Evolutionary conservation across 2,113 vertebrate genomes (phyloP).

Genomic region (Laticauda laticaudata): DNA sequence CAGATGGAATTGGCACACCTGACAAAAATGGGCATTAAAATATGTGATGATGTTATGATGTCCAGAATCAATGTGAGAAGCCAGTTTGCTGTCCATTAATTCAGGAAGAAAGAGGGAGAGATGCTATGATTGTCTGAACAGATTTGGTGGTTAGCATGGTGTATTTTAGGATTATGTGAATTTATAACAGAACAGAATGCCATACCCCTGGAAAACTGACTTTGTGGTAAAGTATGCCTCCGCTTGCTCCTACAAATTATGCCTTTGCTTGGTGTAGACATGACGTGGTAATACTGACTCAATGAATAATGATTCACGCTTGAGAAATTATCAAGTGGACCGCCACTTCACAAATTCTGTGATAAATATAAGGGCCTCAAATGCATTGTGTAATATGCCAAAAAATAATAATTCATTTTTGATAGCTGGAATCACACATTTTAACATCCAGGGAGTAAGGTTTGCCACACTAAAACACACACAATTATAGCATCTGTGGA

Average conservation of each 20-base stretch:
- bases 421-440: neutral
- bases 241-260: neutral
- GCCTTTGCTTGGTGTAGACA: neutral
- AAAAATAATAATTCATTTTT: neutral
- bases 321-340: neutral
- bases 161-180: neutral
- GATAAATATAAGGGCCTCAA: neutral
- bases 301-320: neutral
- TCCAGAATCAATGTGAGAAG: conserved; percentile 2
- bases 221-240: neutral
- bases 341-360: neutral
- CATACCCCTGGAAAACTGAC: neutral
- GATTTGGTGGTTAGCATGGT: neutral
- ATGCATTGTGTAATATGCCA: neutral
- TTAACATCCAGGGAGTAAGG: neutral
- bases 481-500: neutral
- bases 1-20: neutral
- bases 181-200: neutral
- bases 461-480: neutral
- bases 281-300: neutral
- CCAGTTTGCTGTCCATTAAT: neutral
- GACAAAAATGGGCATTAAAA: neutral
- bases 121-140: neutral
- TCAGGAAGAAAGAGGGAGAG: neutral
- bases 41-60: neutral